Evolutionary conservation across 2,113 vertebrate genomes (phyloP), one percentile per base, ranked within the genome.

Genomic region (Capreolus pygargus): DNA sequence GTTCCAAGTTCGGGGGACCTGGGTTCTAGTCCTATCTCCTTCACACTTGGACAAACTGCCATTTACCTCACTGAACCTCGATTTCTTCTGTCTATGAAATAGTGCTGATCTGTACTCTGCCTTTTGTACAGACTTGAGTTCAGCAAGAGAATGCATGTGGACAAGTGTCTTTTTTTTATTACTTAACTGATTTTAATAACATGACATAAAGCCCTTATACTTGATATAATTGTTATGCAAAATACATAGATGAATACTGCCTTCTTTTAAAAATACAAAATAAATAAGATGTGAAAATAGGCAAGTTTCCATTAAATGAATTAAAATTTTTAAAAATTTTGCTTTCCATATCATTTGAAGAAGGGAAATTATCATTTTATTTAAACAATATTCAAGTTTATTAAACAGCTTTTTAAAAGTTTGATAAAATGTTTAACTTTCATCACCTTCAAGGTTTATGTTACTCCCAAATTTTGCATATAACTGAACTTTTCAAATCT

Each of bases 231-330:
- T 8, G 89, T 97, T 97, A 97, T 97, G 98, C 74, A 98, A 98
- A 97, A 98, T 98, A 97, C 97, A 98, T 58, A 91, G 97, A 98
- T 95, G 94, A 96, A 91, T 96, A 98, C 92, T 54, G 94, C 83
- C 96, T 98, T 95, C 86, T 97, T 97, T 98, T 97, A 98, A 98
- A 98, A 96, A 99, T 98, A 99, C 98, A 99, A 99, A 99, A 99
- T 99, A 99, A 99, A 99, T 99, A 99, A 98, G 94, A 98, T 58
- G 91, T 98, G 97, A 98, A 99, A 98, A 97, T 97, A 98, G 96
- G 95, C 95, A 98, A 95, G 94, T 76, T 98, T 96, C 98, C 95
- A 93, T 98, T 98, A 98, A 98, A 98, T 93, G 98, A 86, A 95
- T 91, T 76, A 98, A 97, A 96, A 45, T 95, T 27, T 85, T 87